Evolutionary conservation across 2,113 vertebrate species (phyloP), one percentile per base, ranked within the genome.

Genomic region (Terrapene triunguis): DNA sequence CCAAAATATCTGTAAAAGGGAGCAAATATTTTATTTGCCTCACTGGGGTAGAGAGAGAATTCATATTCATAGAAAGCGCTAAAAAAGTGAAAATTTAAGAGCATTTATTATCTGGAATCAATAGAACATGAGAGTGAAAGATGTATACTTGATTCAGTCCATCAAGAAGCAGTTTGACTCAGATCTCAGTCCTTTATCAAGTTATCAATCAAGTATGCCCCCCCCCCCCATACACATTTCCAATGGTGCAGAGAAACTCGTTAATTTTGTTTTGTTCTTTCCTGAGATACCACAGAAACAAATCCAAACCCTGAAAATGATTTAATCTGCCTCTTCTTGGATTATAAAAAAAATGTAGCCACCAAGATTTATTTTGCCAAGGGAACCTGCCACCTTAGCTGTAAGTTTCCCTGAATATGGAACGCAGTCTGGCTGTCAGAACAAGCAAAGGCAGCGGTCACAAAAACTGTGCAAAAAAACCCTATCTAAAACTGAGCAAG

Each of bases 331-430:
- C 7, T 82, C 84, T 88, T 85, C 72, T 10, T 44, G 22, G 51
- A 92, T 27, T 94, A 94, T 35, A 82, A 65, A 84, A 84, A 5
- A 65, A 84, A 8, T 25, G 42, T 1, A 27, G 35, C 10, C 72
- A 65, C 1, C 0, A 89, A 80, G 57, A 92, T 83, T 94, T 95
- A 81, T 72, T 95, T 69, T 94, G 62, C 62, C 62, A 86, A 86
- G 47, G 72, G 79, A 92, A 93, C 42, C 35, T 86, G 79, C 90
- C 89, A 57, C 78, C 91, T 76, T 51, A 83, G 16, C 17, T 89
- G 5, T 32, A 91, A 87, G 55, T 91, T 88, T 89, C 82, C 87
- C 85, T 92, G 78, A 95, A 84, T 89, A 82, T 69, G 38, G 85
- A 91, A 88, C 89, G 88, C 38, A 95, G 88, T 74, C 82, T 74